Conservation (phyloP, 2,113 vertebrate genomes). For the Solea senegalensis region DNA sequence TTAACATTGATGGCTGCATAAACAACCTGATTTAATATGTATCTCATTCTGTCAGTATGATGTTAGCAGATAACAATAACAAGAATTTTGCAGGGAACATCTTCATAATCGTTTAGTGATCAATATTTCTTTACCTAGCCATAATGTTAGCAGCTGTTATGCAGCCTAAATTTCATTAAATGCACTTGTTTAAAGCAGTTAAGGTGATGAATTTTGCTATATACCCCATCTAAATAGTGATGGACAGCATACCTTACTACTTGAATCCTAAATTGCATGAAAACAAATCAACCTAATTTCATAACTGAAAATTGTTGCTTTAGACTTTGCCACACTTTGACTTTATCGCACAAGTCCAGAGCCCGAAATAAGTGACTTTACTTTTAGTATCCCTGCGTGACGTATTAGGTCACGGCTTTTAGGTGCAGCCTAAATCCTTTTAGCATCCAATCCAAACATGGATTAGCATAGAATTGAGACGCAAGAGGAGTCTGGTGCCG, state of each 20-base stretch:
- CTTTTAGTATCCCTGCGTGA: constrained; percentile 47
- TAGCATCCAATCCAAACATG: constrained; percentile 71
- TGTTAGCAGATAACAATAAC: background rate
- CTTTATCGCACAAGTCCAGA: constrained; percentile 67
- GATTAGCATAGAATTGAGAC: constrained; percentile 68
- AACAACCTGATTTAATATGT: constrained; percentile 19
- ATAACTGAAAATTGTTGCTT: constrained; percentile 47
- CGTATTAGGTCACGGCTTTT: constrained; percentile 67
- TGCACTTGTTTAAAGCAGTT: background rate
- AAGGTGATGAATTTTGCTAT: background rate
- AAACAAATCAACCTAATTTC: constrained; percentile 47
- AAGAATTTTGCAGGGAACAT: constrained; percentile 9
- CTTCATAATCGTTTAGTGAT: constrained; percentile 13
- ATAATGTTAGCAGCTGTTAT: background rate
- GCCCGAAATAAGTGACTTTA: constrained; percentile 57
- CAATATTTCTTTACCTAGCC: constrained; percentile 6
- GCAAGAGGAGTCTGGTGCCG: constrained; percentile 38
- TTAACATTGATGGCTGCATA: constrained; percentile 29
- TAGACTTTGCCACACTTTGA: constrained; percentile 40
- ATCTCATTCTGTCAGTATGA: constrained; percentile 24
- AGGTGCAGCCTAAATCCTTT: constrained; percentile 66
- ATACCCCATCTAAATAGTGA: constrained; percentile 15
- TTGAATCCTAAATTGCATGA: constrained; percentile 24
- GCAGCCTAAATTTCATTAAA: background rate
- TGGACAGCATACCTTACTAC: constrained; percentile 16